phyloP scores from a whole-genome alignment of 2,888 invertebrate species.

The Oscheius sp. region DNA sequence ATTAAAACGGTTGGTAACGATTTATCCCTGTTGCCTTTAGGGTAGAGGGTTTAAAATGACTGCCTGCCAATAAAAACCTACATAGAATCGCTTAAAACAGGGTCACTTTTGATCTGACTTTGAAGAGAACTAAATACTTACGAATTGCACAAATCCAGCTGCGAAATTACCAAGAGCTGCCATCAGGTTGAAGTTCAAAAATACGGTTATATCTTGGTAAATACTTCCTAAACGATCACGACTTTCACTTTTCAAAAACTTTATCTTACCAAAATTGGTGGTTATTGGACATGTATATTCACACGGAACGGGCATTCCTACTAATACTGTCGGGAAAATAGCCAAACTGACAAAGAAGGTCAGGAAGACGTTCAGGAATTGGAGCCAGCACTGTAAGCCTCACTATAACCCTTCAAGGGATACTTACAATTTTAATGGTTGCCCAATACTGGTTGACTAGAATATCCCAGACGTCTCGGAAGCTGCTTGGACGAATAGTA shows the following conservation, averaged over 20 bases:
- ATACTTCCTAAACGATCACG: constrained; percentile 1
- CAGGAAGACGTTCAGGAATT: constrained; percentile 90
- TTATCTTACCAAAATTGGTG: constrained; percentile 75
- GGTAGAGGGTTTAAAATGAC: too few species aligned
- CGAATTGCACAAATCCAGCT: constrained; percentile 84
- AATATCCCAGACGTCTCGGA: constrained; percentile 3
- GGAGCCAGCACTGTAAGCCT: constrained; percentile 77
- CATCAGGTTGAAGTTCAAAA: constrained; percentile 90
- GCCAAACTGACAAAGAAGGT: constrained; percentile 90
- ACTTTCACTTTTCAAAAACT: not conserved
- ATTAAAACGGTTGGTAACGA: too few species aligned
- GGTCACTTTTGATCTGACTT: too few species aligned
- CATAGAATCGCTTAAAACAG: too few species aligned
- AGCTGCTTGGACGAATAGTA: not conserved
- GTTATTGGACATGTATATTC: constrained; percentile 31
- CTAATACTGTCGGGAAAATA: constrained; percentile 86
- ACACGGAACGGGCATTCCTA: constrained; percentile 77
- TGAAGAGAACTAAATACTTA: constrained; percentile 66
- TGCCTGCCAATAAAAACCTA: too few species aligned
- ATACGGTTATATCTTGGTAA: constrained; percentile 82
- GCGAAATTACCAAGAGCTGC: constrained; percentile 91
- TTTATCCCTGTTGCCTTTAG: too few species aligned
- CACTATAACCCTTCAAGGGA: not conserved
- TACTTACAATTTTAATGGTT: constrained; percentile 24
- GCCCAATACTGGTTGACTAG: constrained; percentile 23